Percentiles rank a stretch among this genome's conserved stretches.
Conservation (phyloP, 2,888 invertebrate genomes). For the Dynastes tityus region DNA sequence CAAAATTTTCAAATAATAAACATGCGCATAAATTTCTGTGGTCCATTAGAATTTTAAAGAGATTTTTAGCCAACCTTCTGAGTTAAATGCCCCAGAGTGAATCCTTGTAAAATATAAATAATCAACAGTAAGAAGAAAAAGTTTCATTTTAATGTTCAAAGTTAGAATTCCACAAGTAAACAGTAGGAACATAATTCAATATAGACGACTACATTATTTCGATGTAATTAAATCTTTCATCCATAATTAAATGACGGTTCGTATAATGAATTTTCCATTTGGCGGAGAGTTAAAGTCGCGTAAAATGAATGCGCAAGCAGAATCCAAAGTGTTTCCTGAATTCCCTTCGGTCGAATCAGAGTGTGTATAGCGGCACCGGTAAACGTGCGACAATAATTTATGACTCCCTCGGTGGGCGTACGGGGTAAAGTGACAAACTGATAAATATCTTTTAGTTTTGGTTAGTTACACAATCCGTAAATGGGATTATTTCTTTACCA, state of each 20-base stretch:
- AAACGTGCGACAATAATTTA: slow-evolving; percentile 39
- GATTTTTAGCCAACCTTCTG: too few relatives aligned
- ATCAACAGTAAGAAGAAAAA: too few relatives aligned
- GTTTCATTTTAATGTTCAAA: background rate
- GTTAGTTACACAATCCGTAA: slow-evolving; percentile 46
- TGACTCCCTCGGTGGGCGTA: slow-evolving; percentile 30
- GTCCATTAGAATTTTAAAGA: too few relatives aligned
- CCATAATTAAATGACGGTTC: slow-evolving; percentile 27
- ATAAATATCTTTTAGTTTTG: slow-evolving; percentile 52
- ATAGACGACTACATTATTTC: background rate
- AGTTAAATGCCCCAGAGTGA: too few relatives aligned
- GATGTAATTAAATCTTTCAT: slow-evolving; percentile 26
- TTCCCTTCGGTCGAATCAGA: slow-evolving; percentile 12
- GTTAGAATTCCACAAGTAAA: slow-evolving; percentile 1
- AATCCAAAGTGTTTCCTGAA: background rate
- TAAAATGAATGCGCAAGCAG: slow-evolving; percentile 36
- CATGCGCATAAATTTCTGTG: too few relatives aligned
- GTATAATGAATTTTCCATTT: slow-evolving; percentile 34
- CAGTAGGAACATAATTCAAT: slow-evolving; percentile 11
- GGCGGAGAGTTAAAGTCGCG: slow-evolving; percentile 26
- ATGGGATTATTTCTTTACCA: slow-evolving; percentile 45
- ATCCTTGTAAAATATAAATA: too few relatives aligned
- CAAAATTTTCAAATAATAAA: too few relatives aligned
- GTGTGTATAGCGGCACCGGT: slow-evolving; percentile 17
- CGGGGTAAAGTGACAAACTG: slow-evolving; percentile 48